Evolutionary conservation across 2,888 invertebrate genomes (phyloP), one percentile per base, ranked within the genome.

Genomic region (Mycogona germanica): DNA sequence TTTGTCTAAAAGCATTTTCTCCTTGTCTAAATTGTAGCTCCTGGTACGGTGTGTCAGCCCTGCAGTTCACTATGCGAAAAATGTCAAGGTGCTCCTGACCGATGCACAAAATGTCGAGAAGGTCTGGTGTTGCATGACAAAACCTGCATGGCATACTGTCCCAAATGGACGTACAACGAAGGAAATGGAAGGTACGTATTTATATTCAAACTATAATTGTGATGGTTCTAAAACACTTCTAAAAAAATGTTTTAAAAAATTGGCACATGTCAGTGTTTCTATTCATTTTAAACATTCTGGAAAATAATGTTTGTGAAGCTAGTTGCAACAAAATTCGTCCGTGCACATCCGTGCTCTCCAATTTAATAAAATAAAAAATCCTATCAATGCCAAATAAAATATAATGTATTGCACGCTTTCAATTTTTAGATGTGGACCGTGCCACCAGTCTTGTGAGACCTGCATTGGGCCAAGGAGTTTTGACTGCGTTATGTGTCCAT

Each of bases 11-110:
- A 53, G 14, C 30, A 7, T 35, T 29, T 41, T 49, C 56, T 54
- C 50, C 53, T 62, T 48, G 55, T 60, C 62, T 9, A n/a, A n/a
- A n/a, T n/a, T n/a, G n/a, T 64, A 79, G 84, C 84, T 66, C 75
- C 75, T 42, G 79, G 79, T 58, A 75, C 84, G 55, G 80, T 81
- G 1, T 91, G 91, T 67, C 78, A 84, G 4, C 83, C 87, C 0
- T 91, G 91, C 66, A 85, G 85, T 56, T 80, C 86, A 7, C 87
- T 88, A 66, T 88, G 91, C 66, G 84, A 82, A 26, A 84, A 84
- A 56, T 89, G 89, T 64, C 83, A 84, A 61, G 84, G 86, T 61
- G 76, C 82, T 59, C 82, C 87, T 3, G 84, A 87, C 62, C 79
- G 80, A 60, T 91, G 91, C 65, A 85, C 84, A 38, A 86, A 84